Evolutionary conservation across 2,797 vertebrate genomes (phyloP).

Genomic region (Saxicola maurus): DNA sequence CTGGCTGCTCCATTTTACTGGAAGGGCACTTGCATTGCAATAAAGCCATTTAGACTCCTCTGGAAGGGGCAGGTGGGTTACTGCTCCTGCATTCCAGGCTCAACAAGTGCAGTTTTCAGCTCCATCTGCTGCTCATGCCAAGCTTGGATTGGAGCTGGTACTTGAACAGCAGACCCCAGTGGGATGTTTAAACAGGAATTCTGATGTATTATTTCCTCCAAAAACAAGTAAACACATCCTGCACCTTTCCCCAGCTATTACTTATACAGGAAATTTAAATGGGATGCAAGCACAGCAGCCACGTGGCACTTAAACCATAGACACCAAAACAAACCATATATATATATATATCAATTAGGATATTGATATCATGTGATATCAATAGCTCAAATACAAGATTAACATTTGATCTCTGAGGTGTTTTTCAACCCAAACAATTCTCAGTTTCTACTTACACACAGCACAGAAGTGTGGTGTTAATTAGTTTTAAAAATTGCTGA

Average conservation of each 20-base stretch:
- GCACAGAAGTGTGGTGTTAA: neutral
- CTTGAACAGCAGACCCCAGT: neutral
- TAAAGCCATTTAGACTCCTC: neutral
- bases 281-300: neutral
- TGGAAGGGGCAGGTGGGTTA: neutral
- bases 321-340: rapidly evolving
- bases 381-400: neutral
- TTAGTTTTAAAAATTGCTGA: neutral
- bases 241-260: neutral
- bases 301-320: neutral
- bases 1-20: neutral
- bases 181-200: neutral
- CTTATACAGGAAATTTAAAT: neutral
- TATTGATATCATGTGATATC: neutral
- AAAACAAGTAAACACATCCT: neutral
- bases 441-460: neutral
- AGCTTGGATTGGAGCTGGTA: neutral
- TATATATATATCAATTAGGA: rapidly evolving
- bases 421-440: neutral
- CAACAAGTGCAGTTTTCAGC: neutral
- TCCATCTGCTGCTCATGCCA: neutral
- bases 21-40: neutral
- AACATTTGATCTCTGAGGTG: neutral
- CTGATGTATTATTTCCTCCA: neutral
- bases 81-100: neutral